phyloP scores from a whole-genome alignment of 1,140 invertebrate genomes.

The Dinoponera quadriceps region DNA sequence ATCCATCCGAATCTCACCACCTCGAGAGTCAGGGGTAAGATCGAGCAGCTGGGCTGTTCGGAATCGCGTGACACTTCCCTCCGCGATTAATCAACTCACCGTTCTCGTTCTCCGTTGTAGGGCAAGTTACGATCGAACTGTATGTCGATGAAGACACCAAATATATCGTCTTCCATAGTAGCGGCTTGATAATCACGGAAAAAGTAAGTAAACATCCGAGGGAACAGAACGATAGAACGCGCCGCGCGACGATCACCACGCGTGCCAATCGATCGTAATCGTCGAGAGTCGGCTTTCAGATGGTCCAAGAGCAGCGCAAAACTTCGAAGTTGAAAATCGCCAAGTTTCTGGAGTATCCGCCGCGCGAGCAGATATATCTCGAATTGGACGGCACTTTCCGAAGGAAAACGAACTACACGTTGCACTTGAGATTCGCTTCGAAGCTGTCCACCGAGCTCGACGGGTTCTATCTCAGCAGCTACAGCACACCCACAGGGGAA shows the following conservation, averaged over 20 bases:
- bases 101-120: constrained; percentile 83
- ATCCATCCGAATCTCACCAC: constrained; percentile 97
- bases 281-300: constrained; percentile 82
- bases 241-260: no score
- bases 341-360: constrained; percentile 92
- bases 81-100: not conserved
- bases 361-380: constrained; percentile 94
- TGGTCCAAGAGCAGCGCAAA: constrained; percentile 89
- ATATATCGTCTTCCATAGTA: constrained; percentile 96
- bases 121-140: constrained; percentile 94
- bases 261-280: no score
- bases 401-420: constrained; percentile 92
- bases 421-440: constrained; percentile 94
- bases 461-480: constrained; percentile 97
- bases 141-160: constrained; percentile 93
- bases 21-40: constrained; percentile 92
- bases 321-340: constrained; percentile 90
- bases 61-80: not conserved
- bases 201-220: constrained; percentile 86
- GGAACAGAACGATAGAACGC: no score
- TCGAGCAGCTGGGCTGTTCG: not conserved
- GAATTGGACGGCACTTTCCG: constrained; percentile 92
- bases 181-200: constrained; percentile 95
- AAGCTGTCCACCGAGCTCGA: constrained; percentile 92
- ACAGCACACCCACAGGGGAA: constrained; percentile 90